A percentile compares a stretch with the other conserved stretches of the same genome.
Evolutionary conservation across 1,140 invertebrate genomes (phyloP).

Genomic region (Polypedilum vanderplanki): DNA sequence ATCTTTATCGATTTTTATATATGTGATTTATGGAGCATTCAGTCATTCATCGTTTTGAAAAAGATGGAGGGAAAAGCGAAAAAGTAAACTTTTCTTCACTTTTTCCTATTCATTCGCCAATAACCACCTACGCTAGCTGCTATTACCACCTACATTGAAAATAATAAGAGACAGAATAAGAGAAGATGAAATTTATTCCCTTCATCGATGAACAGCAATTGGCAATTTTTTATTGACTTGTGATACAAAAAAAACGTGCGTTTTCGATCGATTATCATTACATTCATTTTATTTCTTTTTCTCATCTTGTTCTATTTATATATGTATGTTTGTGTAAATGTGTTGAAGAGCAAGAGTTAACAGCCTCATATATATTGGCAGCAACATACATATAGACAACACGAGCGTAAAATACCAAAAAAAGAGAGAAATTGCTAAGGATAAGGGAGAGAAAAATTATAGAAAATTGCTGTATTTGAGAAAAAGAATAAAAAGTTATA

Average conservation of each 20-base stretch:
- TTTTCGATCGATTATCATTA: background rate
- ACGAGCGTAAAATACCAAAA: too few relatives aligned
- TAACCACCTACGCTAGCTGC: background rate
- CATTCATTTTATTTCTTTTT: background rate
- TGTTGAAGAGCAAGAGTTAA: background rate
- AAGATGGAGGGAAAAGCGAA: background rate
- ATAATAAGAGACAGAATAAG: background rate
- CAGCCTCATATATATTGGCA: slow-evolving; percentile 8
- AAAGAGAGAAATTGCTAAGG: too few relatives aligned
- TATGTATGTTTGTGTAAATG: too few relatives aligned
- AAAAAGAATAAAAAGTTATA: background rate
- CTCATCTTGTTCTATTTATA: background rate
- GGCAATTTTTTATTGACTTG: background rate
- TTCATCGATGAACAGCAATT: background rate
- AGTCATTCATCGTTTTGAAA: slow-evolving; percentile 1
- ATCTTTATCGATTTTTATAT: background rate
- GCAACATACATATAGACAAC: too few relatives aligned
- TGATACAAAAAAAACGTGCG: background rate
- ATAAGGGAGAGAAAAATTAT: background rate
- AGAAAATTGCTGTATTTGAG: background rate
- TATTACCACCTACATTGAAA: slow-evolving; percentile 20
- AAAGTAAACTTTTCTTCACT: background rate
- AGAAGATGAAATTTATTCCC: background rate
- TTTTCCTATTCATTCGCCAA: background rate
- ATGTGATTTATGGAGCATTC: slow-evolving; percentile 24